Evolutionary conservation across 2,797 vertebrate genomes (phyloP), one percentile per base, ranked within the genome.

Genomic region (Lutjanus argentimaculatus): DNA sequence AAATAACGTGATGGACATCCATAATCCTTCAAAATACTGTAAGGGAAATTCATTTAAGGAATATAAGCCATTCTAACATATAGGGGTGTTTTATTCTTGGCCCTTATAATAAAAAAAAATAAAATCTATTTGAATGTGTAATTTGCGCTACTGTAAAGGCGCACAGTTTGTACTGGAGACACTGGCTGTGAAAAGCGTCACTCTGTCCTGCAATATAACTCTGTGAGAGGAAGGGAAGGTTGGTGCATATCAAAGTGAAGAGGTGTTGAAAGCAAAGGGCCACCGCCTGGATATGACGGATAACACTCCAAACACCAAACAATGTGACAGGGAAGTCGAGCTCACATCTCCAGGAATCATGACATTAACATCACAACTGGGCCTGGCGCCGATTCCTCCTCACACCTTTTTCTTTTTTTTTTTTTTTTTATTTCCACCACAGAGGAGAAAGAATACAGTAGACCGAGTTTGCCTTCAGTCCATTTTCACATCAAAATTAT

Each of bases 171-270:
- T 36, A 59, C 17, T 78, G 59, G 71, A 72, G 70, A 75, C 64
- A 9, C 55, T 92, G 95, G 93, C 95, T 96, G 97, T 96, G 95
- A 97, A 96, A 96, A 95, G 93, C 77, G 78, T 92, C 95, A 95
- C 96, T 95, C 93, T 96, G 96, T 97, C 95, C 92, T 91, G 96
- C 89, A 96, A 95, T 96, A 96, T 95, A 97, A 97, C 93, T 94
- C 92, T 90, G 63, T 80, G 91, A 96, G 94, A 96, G 96, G 95
- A 96, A 97, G 94, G 92, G 93, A 90, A 91, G 91, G 63, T 67
- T 93, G 89, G 73, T 96, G 97, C 97, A 98, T 97, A 98, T 98
- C 97, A 98, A 98, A 98, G 97, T 94, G 49, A 94, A 14, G 86
- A 96, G 96, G 96, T 97, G 96, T 96, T 97, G 92, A 96, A 96